phyloP scores from a whole-genome alignment of 1,140 invertebrate species.

The Oryzaephilus surinamensis region DNA sequence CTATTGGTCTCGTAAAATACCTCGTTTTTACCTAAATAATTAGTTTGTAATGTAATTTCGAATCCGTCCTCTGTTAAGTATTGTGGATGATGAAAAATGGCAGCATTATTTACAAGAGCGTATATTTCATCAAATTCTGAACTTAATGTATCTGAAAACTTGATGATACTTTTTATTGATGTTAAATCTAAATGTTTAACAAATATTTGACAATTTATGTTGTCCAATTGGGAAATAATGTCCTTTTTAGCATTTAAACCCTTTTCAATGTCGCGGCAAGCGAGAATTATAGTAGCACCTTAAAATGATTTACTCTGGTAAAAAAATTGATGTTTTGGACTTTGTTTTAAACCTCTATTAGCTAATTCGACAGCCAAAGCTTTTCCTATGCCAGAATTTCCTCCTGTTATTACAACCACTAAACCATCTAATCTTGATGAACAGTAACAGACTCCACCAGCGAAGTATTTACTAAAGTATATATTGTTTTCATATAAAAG shows the following conservation, averaged over 20 bases:
- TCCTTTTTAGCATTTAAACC: slow-evolving; percentile 36
- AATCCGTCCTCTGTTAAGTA: slow-evolving; percentile 44
- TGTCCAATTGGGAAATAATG: slow-evolving; percentile 24
- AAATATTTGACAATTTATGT: slow-evolving; percentile 29
- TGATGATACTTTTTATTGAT: slow-evolving; percentile 27
- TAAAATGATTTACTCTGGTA: slow-evolving; percentile 10
- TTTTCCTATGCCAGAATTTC: slow-evolving; percentile 49
- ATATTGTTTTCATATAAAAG: slow-evolving; percentile 3
- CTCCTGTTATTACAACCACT: slow-evolving; percentile 50
- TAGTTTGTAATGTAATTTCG: slow-evolving; percentile 51
- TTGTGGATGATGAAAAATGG: slow-evolving; percentile 44
- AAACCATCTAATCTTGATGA: slow-evolving; percentile 38
- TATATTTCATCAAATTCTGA: slow-evolving; percentile 29
- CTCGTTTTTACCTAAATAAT: slow-evolving; percentile 42
- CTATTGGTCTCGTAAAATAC: background rate
- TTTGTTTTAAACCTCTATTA: slow-evolving; percentile 25
- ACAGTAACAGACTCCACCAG: slow-evolving; percentile 33
- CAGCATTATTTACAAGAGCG: slow-evolving; percentile 52
- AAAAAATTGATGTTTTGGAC: background rate
- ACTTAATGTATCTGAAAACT: slow-evolving; percentile 25
- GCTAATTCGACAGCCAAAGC: slow-evolving; percentile 41
- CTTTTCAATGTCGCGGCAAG: slow-evolving; percentile 41
- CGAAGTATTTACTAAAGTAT: slow-evolving; percentile 29
- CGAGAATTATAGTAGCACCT: slow-evolving; percentile 43
- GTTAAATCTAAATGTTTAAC: slow-evolving; percentile 30